A percentile compares a stretch with the other conserved stretches of the same genome.
Evolutionary conservation across 2,113 vertebrate genomes (phyloP).

Genomic region (Cyprinodon variegatus): DNA sequence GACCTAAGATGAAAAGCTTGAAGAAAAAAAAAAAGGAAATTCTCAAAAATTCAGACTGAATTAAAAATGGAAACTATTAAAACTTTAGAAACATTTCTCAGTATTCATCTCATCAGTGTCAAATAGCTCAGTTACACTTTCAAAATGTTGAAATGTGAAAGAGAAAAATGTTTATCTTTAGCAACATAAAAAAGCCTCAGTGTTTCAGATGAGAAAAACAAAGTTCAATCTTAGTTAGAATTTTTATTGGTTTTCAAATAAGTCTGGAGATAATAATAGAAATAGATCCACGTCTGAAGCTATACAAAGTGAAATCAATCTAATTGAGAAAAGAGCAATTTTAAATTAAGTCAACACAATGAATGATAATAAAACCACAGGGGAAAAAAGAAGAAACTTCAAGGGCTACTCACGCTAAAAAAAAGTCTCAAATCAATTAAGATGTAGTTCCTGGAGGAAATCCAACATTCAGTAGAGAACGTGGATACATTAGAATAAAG

Average conservation of each 20-base stretch:
- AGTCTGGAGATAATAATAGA: slow-evolving; percentile 19
- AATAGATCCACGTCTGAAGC: slow-evolving; percentile 15
- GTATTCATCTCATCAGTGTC: background rate
- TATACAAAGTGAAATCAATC: slow-evolving; percentile 20
- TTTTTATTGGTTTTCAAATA: slow-evolving; percentile 10
- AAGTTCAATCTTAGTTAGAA: slow-evolving; percentile 13
- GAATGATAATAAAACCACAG: slow-evolving; percentile 51
- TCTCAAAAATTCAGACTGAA: no score
- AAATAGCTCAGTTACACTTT: background rate
- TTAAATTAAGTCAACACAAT: slow-evolving; percentile 33
- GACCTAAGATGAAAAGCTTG: no score
- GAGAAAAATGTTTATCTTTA: background rate
- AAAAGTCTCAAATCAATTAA: slow-evolving; percentile 67
- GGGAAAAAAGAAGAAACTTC: slow-evolving; percentile 4
- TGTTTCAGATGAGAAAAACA: slow-evolving; percentile 1
- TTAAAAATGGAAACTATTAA: background rate
- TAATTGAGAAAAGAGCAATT: slow-evolving; percentile 19
- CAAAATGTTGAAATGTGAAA: slow-evolving; percentile 1
- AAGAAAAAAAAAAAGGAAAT: no score
- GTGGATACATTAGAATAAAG: slow-evolving; percentile 39
- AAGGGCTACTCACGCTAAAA: slow-evolving; percentile 62
- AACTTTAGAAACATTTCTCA: slow-evolving; percentile 18
- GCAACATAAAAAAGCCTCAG: no score
- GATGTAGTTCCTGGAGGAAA: slow-evolving; percentile 55
- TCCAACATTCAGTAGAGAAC: slow-evolving; percentile 54